These are phyloP conservation scores for Trypoxylon attenuatum DNA, from an alignment of 2,888 invertebrate species.

Conservation along the genomic window DNA sequence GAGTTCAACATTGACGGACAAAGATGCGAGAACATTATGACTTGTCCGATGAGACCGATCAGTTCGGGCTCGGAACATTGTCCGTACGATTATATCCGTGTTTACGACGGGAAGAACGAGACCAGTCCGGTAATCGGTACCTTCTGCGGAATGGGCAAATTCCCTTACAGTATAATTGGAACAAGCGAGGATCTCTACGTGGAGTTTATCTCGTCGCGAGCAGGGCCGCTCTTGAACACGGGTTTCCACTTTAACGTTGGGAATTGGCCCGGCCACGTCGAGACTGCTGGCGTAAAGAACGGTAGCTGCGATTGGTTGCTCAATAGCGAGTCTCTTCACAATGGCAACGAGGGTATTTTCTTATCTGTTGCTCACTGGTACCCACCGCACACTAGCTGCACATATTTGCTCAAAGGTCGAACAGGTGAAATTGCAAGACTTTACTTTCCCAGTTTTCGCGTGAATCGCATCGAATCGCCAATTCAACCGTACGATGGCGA, in stretches of 20 bases:
- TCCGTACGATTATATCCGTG: slow-evolving; percentile 91
- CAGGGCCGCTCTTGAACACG: slow-evolving; percentile 91
- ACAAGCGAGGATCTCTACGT: slow-evolving; percentile 92
- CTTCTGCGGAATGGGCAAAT: slow-evolving; percentile 94
- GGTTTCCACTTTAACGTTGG: slow-evolving; percentile 97
- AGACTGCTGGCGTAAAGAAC: slow-evolving; percentile 89
- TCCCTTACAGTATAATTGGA: slow-evolving; percentile 94
- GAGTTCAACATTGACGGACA: slow-evolving; percentile 96
- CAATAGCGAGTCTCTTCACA: slow-evolving; percentile 86
- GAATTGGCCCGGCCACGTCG: slow-evolving; percentile 94
- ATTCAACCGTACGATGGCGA: slow-evolving; percentile 91
- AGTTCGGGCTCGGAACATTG: slow-evolving; percentile 91
- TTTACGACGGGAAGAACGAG: slow-evolving; percentile 93
- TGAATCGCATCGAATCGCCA: slow-evolving; percentile 91
- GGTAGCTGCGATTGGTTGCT: slow-evolving; percentile 93
- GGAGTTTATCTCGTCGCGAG: slow-evolving; percentile 91
- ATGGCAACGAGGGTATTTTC: slow-evolving; percentile 91
- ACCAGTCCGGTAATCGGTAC: slow-evolving; percentile 91
- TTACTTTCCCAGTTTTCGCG: slow-evolving; percentile 93
- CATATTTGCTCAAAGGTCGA: slow-evolving; percentile 90
- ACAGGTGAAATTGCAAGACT: slow-evolving; percentile 91
- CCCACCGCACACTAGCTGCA: slow-evolving; percentile 93
- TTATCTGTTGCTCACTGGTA: slow-evolving; percentile 96
- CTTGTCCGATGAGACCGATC: slow-evolving; percentile 94
- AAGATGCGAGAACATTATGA: slow-evolving; percentile 95